Evolutionary conservation across 53 echinoderm and acorn worm species (phyloP).

Genomic region (Apostichopus leukothele): DNA sequence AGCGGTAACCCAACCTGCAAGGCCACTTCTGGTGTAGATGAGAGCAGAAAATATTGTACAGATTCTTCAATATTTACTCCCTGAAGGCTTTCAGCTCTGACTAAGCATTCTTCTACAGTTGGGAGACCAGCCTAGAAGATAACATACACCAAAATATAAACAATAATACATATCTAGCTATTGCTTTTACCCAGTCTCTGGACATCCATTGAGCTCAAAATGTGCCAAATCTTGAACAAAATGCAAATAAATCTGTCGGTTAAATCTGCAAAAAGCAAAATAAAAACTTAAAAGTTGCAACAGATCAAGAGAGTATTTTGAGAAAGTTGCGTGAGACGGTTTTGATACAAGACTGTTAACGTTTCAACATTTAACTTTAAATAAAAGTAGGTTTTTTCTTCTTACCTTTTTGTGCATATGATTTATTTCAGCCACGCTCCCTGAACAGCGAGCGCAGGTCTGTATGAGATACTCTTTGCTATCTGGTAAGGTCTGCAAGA

Average conservation of each 20-base stretch:
- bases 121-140: constrained; percentile 70
- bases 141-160: background rate
- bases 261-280: no score
- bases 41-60: constrained; percentile 82
- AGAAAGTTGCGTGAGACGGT: no score
- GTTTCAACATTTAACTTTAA: no score
- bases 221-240: background rate
- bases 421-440: constrained; percentile 80
- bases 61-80: constrained; percentile 58
- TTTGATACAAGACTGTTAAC: no score
- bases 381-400: no score
- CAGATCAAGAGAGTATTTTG: background rate
- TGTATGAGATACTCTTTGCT: constrained; percentile 59
- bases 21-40: constrained; percentile 80
- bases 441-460: constrained; percentile 74
- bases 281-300: background rate
- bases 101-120: constrained; percentile 60
- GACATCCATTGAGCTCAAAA: no score
- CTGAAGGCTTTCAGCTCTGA: constrained; percentile 56
- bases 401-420: constrained; percentile 84
- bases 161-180: no score
- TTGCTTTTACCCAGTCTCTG: no score
- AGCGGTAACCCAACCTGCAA: constrained; percentile 71
- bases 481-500: constrained; percentile 67
- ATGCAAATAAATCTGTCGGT: no score